Evolutionary conservation across 2,888 invertebrate genomes (phyloP).

Genomic region (Melieria picta): DNA sequence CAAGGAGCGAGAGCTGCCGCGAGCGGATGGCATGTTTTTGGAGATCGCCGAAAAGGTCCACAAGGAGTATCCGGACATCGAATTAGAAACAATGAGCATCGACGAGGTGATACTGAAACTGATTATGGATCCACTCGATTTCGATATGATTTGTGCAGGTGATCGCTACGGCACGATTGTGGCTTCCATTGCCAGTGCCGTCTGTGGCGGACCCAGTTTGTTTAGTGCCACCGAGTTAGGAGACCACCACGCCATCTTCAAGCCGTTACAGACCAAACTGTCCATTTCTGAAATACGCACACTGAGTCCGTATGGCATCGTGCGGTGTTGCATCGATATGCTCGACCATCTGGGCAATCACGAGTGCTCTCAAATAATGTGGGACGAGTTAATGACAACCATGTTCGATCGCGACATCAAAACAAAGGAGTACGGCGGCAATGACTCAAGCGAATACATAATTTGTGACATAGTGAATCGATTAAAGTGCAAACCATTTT

Average conservation of each 20-base stretch:
- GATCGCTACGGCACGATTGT: constrained; percentile 57
- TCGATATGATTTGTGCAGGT: constrained; percentile 53
- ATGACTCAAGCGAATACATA: constrained; percentile 24
- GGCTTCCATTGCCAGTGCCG: constrained; percentile 50
- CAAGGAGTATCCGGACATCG: constrained; percentile 31
- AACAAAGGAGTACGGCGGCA: constrained; percentile 23
- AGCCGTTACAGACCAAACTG: constrained; percentile 56
- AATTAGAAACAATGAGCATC: constrained; percentile 49
- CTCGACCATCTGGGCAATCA: constrained; percentile 23
- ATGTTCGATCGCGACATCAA: constrained; percentile 20
- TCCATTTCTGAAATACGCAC: constrained; percentile 49
- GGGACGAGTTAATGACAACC: constrained; percentile 19
- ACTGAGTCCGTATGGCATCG: constrained; percentile 44
- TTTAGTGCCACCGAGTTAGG: constrained; percentile 53
- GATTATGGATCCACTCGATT: constrained; percentile 46
- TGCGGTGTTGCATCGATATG: constrained; percentile 28
- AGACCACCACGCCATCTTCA: constrained; percentile 54
- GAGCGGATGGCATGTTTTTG: constrained; percentile 49
- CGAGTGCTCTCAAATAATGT: constrained; percentile 9
- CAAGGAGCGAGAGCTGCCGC: constrained; percentile 50
- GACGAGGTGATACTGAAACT: constrained; percentile 46
- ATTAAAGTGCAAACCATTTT: constrained; percentile 19
- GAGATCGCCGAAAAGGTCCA: constrained; percentile 46
- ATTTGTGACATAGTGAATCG: constrained; percentile 29
- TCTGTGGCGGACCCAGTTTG: constrained; percentile 57